A percentile compares a stretch with the other conserved stretches of the same genome.
phyloP scores from a whole-genome alignment of 2,797 vertebrate species.

The Chloroceryle inda region DNA sequence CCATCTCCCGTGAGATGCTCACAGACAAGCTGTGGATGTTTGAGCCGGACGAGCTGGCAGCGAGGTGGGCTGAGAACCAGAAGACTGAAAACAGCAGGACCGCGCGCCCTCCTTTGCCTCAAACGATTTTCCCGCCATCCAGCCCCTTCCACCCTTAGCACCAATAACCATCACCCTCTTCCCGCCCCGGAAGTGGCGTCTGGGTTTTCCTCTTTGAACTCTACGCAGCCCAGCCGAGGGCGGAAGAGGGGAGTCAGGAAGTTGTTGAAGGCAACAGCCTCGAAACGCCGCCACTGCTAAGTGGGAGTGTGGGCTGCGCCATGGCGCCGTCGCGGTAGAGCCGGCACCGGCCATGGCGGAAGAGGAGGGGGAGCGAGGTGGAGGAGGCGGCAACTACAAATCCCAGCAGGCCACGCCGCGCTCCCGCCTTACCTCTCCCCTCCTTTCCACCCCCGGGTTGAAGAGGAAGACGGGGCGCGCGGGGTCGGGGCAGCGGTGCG shows the following conservation, averaged over 20 bases:
- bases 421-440: neutral
- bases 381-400: neutral
- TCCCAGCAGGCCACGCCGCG: neutral
- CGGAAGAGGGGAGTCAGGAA: neutral
- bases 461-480: neutral
- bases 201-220: neutral
- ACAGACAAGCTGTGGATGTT: no score
- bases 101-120: no score
- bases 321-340: neutral
- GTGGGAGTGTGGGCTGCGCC: neutral
- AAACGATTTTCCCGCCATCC: neutral
- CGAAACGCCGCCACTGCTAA: no score
- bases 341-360: neutral
- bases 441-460: neutral
- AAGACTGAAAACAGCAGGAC: no score
- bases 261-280: no score
- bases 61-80: accelerated
- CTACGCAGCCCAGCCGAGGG: accelerated
- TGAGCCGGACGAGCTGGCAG: accelerated
- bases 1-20: neutral
- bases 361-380: neutral
- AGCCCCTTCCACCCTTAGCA: accelerated
- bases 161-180: neutral
- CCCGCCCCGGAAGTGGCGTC: neutral
- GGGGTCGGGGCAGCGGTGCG: neutral